Base-by-base conservation (phyloP, 2,888 invertebrate genomes). In the Pseudolycoriella hygida region DNA sequence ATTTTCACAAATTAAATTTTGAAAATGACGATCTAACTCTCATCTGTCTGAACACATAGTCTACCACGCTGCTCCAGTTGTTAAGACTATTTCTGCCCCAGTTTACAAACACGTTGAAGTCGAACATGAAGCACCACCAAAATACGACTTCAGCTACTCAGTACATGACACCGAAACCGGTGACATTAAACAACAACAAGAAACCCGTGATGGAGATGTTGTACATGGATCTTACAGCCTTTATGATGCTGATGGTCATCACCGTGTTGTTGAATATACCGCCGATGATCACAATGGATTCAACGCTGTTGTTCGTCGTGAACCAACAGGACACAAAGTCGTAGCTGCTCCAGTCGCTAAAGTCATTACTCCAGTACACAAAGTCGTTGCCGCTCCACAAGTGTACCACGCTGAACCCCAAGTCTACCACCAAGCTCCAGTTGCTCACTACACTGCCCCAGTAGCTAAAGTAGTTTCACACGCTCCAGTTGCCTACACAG, bases 241-340 rank as follows among this genome's bases (percentile, higher is more conserved):
- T 18, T 53, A 64, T 40, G 64, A 65, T 46, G 48, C 64, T 44
- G 65, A 65, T 52, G 65, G 65, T 44, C 58, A 57, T 50, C 62
- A 57, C 51, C 58, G 66, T 49, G 59, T 56, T 44, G 66, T 66
- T 17, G 60, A 66, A 42, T 66, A 66, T 56, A 59, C 60, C 45
- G 65, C 65, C 46, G 65, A 64, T 52, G 54, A 57, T 19, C 56
- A 58, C 50, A 60, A 60, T 47, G 65, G 66, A 49, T 66, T 66
- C 57, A 65, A 65, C 52, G 66, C 66, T 43, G 59, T 65, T 25
- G 66, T 65, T 14, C 58, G 56, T 52, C 62, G 57, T 48, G 63
- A 63, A 53, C 59, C 60, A 25, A 52, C 25, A 6, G 53, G 52
- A 39, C 52, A 53, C 3, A 54, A 51, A 30, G 46, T 53, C 20